Percentiles rank a stretch among this genome's conserved stretches.
phyloP scores from a whole-genome alignment of 2,888 invertebrate genomes.

The Drosophila pullipes region DNA sequence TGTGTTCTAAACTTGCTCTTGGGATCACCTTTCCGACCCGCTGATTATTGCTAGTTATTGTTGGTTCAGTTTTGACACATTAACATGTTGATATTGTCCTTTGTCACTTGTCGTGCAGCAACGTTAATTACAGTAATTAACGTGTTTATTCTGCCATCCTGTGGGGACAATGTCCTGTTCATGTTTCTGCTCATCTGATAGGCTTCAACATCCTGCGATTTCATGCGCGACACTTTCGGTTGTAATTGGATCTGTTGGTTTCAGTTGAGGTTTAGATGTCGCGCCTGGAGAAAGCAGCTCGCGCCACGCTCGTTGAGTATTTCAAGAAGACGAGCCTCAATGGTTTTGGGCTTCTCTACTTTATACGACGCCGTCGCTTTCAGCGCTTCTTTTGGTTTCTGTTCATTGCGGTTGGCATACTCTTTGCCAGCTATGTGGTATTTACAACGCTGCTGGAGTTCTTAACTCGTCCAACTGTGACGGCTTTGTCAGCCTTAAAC shows the following conservation, averaged over 20 bases:
- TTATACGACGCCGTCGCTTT: slow-evolving; percentile 70
- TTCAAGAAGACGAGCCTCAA: slow-evolving; percentile 82
- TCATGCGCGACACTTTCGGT: neutral
- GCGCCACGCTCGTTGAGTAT: slow-evolving; percentile 76
- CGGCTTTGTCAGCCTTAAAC: slow-evolving; percentile 47
- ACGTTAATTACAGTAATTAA: slow-evolving; percentile 34
- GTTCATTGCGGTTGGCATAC: slow-evolving; percentile 73
- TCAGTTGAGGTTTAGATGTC: slow-evolving; percentile 46
- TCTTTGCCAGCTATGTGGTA: slow-evolving; percentile 68
- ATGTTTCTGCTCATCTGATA: slow-evolving; percentile 38
- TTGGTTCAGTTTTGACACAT: slow-evolving; percentile 6
- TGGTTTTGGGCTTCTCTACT: slow-evolving; percentile 79
- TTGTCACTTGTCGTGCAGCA: slow-evolving; percentile 18
- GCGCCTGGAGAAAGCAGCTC: slow-evolving; percentile 53
- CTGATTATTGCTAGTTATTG: neutral
- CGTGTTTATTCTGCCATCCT: neutral
- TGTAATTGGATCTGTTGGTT: neutral
- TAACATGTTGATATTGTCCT: neutral
- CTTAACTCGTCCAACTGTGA: slow-evolving; percentile 71
- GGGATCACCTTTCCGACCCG: neutral
- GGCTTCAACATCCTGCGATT: neutral
- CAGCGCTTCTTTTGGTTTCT: slow-evolving; percentile 80
- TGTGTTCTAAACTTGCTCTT: too few relatives aligned
- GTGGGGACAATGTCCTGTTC: neutral
- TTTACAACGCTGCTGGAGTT: slow-evolving; percentile 66